A percentile compares a stretch with the other conserved stretches of the same genome.
phyloP scores from a whole-genome alignment of 1,140 invertebrate species.

The Psilanteris sp. region DNA sequence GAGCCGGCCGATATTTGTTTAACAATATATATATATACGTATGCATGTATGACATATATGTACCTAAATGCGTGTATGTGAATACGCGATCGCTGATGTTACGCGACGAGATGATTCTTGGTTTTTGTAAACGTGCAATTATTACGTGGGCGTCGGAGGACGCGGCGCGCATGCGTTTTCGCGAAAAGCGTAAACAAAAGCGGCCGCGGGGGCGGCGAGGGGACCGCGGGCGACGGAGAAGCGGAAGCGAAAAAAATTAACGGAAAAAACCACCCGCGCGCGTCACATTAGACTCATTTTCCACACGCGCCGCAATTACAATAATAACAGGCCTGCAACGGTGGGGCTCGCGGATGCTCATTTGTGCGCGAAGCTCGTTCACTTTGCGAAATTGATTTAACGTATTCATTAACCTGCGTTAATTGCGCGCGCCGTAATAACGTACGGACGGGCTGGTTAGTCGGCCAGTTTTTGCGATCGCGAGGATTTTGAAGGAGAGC shows the following conservation, averaged over 20 bases:
- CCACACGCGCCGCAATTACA: slow-evolving; percentile 79
- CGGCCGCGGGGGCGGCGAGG: too few relatives aligned
- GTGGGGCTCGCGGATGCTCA: slow-evolving; percentile 64
- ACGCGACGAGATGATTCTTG: slow-evolving; percentile 36
- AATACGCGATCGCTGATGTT: slow-evolving; percentile 1
- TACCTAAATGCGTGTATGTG: slow-evolving; percentile 16
- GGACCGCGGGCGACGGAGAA: too few relatives aligned
- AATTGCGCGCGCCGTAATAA: slow-evolving; percentile 67
- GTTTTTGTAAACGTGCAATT: slow-evolving; percentile 48
- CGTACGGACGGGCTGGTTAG: slow-evolving; percentile 59
- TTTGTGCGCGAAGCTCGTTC: slow-evolving; percentile 66
- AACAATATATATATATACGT: slow-evolving; percentile 41
- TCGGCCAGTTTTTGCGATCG: slow-evolving; percentile 47
- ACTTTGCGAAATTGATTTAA: slow-evolving; percentile 79
- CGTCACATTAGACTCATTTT: slow-evolving; percentile 79
- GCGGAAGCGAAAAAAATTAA: too few relatives aligned
- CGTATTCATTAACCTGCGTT: slow-evolving; percentile 79
- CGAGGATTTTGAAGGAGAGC: slow-evolving; percentile 25
- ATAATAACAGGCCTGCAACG: slow-evolving; percentile 77
- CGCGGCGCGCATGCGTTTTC: slow-evolving; percentile 31
- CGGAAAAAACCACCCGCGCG: slow-evolving; percentile 69
- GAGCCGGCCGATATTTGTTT: slow-evolving; percentile 63
- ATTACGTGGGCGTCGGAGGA: slow-evolving; percentile 52
- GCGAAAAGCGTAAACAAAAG: too few relatives aligned
- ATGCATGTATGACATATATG: slow-evolving; percentile 18